Evolutionary conservation across 2,113 vertebrate genomes (phyloP).

Genomic region (Scopus umbretta): DNA sequence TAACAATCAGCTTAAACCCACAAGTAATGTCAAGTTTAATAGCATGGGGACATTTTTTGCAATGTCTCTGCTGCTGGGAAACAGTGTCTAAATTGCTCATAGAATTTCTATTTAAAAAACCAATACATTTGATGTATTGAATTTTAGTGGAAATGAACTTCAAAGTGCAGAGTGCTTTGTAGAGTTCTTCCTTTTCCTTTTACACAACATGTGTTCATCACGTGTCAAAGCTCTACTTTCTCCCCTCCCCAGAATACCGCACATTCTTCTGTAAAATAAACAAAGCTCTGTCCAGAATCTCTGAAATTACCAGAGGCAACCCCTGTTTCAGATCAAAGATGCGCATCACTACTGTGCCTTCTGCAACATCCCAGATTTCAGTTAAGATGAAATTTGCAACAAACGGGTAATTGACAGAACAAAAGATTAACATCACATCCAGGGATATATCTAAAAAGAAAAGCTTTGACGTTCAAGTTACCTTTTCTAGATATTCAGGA

Average conservation of each 20-base stretch:
- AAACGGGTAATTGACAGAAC: background rate
- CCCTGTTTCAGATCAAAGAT: conserved; percentile 62
- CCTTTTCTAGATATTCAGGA: background rate
- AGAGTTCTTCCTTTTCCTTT: background rate
- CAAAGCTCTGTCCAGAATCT: conserved; percentile 49
- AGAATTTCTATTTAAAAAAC: background rate
- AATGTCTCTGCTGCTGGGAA: background rate
- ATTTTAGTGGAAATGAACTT: conserved; percentile 6
- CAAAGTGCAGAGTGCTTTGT: background rate
- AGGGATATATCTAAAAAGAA: background rate
- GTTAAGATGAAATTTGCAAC: conserved; percentile 52
- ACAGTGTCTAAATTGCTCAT: background rate
- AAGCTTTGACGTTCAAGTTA: background rate
- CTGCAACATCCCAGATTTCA: conserved; percentile 38
- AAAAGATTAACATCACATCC: conserved; percentile 39
- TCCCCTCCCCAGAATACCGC: conserved; percentile 65
- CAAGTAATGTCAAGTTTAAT: background rate
- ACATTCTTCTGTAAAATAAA: conserved; percentile 75
- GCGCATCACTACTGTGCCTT: conserved; percentile 17
- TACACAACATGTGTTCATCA: background rate
- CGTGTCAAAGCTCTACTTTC: conserved; percentile 41
- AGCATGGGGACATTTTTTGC: accelerated
- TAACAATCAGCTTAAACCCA: background rate
- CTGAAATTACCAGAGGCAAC: conserved; percentile 56
- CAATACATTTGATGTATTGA: background rate